Evolutionary conservation across 2,888 invertebrate species (phyloP).

Genomic region (Lochmaea crataegi): DNA sequence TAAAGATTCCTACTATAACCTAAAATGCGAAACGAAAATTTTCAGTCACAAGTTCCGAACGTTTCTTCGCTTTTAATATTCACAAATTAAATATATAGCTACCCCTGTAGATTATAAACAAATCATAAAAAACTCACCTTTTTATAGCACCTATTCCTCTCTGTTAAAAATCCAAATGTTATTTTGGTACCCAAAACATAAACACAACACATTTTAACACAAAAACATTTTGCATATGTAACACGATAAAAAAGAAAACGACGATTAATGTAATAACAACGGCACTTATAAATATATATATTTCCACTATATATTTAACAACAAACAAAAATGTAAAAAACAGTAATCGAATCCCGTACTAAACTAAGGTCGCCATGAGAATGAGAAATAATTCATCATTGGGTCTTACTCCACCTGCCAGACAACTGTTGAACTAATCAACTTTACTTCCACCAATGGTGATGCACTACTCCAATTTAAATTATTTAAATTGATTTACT

Average conservation of each 20-base stretch:
- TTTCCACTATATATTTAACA: conserved; percentile 41
- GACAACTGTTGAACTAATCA: conserved; percentile 60
- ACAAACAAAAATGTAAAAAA: conserved; percentile 49
- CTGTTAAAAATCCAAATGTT: conserved; percentile 54
- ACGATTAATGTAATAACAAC: conserved; percentile 38
- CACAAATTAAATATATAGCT: neutral
- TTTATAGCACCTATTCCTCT: conserved; percentile 45
- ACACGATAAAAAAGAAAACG: conserved; percentile 36
- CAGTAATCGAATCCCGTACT: conserved; percentile 47
- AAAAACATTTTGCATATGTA: conserved; percentile 53
- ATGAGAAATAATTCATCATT: conserved; percentile 49
- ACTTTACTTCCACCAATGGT: conserved; percentile 35
- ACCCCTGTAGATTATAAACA: conserved; percentile 9
- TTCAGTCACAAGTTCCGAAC: neutral
- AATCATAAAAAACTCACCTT: conserved; percentile 44
- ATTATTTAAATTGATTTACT: conserved; percentile 19
- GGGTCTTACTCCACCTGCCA: conserved; percentile 54
- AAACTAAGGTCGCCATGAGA: conserved; percentile 53
- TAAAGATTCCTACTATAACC: conserved; percentile 19
- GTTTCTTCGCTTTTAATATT: neutral
- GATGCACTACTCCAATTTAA: conserved; percentile 8
- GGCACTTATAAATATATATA: conserved; percentile 47
- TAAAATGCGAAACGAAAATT: conserved; percentile 9
- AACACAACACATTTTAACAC: conserved; percentile 60
- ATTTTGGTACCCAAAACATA: conserved; percentile 57